Percentiles rank a stretch among this genome's conserved stretches.
Conservation (phyloP, 2,888 invertebrate species). For the Lamproptera curius region DNA sequence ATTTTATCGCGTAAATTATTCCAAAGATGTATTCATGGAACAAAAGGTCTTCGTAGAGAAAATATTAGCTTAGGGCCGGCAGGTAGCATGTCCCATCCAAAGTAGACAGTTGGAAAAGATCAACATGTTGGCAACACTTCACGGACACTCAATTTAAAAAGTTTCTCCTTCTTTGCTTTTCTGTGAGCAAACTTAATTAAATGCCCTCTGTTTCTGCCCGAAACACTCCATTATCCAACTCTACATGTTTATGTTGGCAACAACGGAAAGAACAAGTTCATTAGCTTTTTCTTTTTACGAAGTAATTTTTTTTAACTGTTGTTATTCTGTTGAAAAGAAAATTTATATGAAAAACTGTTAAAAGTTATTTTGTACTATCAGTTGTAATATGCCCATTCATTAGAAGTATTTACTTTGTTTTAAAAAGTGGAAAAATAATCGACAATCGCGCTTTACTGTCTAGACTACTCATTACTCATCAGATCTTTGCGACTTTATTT, state of each 20-base stretch:
- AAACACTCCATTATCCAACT: conserved; percentile 42
- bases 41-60: conserved; percentile 46
- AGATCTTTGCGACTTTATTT: too few relatives aligned
- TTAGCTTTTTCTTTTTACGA: background rate
- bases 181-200: conserved; percentile 78
- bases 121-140: conserved; percentile 76
- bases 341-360: too few relatives aligned
- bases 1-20: too few relatives aligned
- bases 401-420: too few relatives aligned
- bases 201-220: conserved; percentile 64
- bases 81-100: conserved; percentile 39
- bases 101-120: conserved; percentile 56
- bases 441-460: too few relatives aligned
- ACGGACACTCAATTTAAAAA: conserved; percentile 77
- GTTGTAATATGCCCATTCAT: too few relatives aligned
- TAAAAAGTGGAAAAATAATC: too few relatives aligned
- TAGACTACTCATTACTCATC: too few relatives aligned
- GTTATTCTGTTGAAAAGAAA: too few relatives aligned
- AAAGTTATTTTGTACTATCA: too few relatives aligned
- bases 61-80: conserved; percentile 57
- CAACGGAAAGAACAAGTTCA: conserved; percentile 1
- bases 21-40: conserved; percentile 30
- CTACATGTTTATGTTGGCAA: conserved; percentile 5
- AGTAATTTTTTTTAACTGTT: too few relatives aligned
- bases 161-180: conserved; percentile 72